Evolutionary conservation across 2,888 invertebrate species (phyloP).

Genomic region (Zootermopsis nevadensis): DNA sequence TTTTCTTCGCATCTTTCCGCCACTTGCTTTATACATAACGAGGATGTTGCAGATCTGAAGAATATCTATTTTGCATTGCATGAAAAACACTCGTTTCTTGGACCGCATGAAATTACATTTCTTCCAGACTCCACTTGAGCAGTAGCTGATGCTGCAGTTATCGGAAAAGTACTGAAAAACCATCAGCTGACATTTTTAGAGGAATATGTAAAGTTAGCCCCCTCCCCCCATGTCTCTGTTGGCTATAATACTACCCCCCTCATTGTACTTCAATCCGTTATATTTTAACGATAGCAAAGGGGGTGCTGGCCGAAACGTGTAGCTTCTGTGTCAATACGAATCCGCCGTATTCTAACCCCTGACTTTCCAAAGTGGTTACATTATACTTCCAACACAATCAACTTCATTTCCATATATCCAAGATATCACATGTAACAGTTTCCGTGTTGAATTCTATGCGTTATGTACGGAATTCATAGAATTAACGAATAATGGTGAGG

Average conservation of each 20-base stretch:
- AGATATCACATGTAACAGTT: too few relatives aligned
- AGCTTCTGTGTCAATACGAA: slow-evolving; percentile 33
- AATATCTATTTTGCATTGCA: slow-evolving; percentile 39
- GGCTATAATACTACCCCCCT: slow-evolving; percentile 1
- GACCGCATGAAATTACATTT: slow-evolving; percentile 16
- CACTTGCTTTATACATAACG: neutral
- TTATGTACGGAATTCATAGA: too few relatives aligned
- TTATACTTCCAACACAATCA: slow-evolving; percentile 14
- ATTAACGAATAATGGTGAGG: too few relatives aligned
- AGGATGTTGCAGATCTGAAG: neutral
- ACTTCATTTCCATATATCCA: neutral
- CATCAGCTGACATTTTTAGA: slow-evolving; percentile 44
- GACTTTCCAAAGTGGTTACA: slow-evolving; percentile 1
- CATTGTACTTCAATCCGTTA: slow-evolving; percentile 19
- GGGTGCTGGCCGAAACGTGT: slow-evolving; percentile 7
- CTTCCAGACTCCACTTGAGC: slow-evolving; percentile 20
- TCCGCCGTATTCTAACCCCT: slow-evolving; percentile 10
- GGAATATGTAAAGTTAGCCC: slow-evolving; percentile 39
- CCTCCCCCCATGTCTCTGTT: neutral
- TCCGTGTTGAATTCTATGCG: too few relatives aligned
- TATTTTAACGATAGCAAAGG: slow-evolving; percentile 19
- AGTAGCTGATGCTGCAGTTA: slow-evolving; percentile 44
- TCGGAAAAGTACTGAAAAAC: slow-evolving; percentile 42
- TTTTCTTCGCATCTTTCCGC: slow-evolving; percentile 6
- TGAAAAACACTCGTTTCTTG: slow-evolving; percentile 13